Base-by-base conservation (phyloP, 2,888 invertebrate genomes). In the Dysmachus trigonus region DNA sequence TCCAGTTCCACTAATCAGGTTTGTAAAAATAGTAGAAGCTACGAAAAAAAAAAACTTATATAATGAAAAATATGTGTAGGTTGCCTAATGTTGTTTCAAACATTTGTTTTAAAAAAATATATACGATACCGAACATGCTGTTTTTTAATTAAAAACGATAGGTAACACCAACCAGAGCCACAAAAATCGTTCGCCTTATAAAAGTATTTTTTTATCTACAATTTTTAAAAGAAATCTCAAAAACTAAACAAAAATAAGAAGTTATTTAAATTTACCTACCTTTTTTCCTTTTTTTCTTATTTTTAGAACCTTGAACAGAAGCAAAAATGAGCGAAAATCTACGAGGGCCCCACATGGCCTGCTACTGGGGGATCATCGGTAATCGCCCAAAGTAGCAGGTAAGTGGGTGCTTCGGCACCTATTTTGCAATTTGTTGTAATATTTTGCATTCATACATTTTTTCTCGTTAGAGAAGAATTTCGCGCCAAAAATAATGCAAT, bases 1-100 rank as follows among this genome's bases (percentile, higher is more conserved):
- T 93, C 96, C 96, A 76, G 93, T 95, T 86, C 95, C 95, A 53
- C 90, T 93, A 88, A 94, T 94, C 93, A 95, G 95, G 95, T 95
- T 94, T 93, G 93, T 92, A 33, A 8, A 3, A 18, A 6, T 4
- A 18, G 2, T 38, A 41, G 18, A 0, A 7, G 1, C n/a, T 7
- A 51, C n/a, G 0, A 18, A 18, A 6, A 72, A 30, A 22, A 13
- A 13, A 31, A 72, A 72, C 22, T 22, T 35, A 35, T 35, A 3
- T 35, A 33, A 6, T 2, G 10, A 38, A 10, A 38, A 1, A 10
- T 38, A 38, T 7, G n/a, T 35, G 7, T 2, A 35, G 10, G 8
- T 35, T 35, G 35, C 10, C 2, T 10, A 38, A 3, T 15, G 2
- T 3, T 0, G 3, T 1, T 41, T 41, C 15, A 41, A 13, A 10